A percentile compares a stretch with the other conserved stretches of the same genome.
phyloP scores from a whole-genome alignment of 2,888 invertebrate species.

The Diarsia rubi region DNA sequence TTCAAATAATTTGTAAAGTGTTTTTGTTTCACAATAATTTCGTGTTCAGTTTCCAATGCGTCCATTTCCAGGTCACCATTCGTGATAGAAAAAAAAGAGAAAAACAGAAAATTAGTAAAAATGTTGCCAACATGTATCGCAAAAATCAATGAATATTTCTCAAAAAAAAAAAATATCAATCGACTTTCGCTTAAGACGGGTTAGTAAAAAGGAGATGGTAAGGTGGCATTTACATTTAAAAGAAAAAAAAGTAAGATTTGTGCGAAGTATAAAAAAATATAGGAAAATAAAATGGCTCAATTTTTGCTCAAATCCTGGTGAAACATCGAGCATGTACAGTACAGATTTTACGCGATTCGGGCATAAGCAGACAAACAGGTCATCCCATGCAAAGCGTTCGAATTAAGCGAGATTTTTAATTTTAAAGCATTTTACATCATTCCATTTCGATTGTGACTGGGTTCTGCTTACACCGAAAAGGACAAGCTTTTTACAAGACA shows the following conservation, averaged over 20 bases:
- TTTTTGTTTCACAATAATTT: slow-evolving; percentile 45
- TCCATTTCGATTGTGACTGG: slow-evolving; percentile 1
- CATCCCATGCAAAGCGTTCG: slow-evolving; percentile 74
- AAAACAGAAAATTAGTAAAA: slow-evolving; percentile 84
- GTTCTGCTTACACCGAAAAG: slow-evolving; percentile 35
- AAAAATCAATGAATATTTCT: slow-evolving; percentile 54
- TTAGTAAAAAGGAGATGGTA: slow-evolving; percentile 69
- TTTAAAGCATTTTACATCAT: slow-evolving; percentile 30
- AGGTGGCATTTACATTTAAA: slow-evolving; percentile 64
- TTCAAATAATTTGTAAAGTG: slow-evolving; percentile 53
- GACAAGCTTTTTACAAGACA: slow-evolving; percentile 23
- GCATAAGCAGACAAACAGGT: slow-evolving; percentile 69
- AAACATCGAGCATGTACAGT: slow-evolving; percentile 89
- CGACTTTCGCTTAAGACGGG: slow-evolving; percentile 45
- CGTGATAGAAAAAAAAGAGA: slow-evolving; percentile 72
- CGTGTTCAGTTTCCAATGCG: slow-evolving; percentile 38
- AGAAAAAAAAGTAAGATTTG: slow-evolving; percentile 64
- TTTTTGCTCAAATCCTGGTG: slow-evolving; percentile 76
- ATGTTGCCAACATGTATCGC: slow-evolving; percentile 83
- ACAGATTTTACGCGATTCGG: slow-evolving; percentile 66
- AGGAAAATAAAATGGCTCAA: slow-evolving; percentile 65
- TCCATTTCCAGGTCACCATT: slow-evolving; percentile 61
- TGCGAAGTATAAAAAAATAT: slow-evolving; percentile 68
- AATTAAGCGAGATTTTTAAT: slow-evolving; percentile 22
- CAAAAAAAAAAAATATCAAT: slow-evolving; percentile 44